These are phyloP conservation scores for Trichoplusia ni DNA, from an alignment of 1,140 invertebrate species.

Conservation along the genomic window DNA sequence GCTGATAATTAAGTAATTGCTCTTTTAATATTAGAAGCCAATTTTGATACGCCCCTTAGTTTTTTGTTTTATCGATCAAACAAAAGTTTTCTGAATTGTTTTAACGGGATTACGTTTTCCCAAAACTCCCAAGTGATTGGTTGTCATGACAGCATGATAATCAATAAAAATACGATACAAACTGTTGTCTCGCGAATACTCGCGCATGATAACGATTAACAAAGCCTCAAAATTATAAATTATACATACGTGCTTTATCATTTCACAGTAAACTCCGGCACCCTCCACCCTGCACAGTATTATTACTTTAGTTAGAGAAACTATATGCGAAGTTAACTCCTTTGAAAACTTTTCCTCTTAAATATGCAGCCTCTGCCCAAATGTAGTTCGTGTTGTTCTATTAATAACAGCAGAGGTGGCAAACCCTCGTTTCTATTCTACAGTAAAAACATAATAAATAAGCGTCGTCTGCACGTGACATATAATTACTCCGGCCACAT, in stretches of 20 bases:
- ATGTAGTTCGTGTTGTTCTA: background rate
- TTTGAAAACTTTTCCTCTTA: background rate
- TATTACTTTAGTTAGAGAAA: background rate
- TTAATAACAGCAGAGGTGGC: background rate
- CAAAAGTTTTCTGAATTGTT: too few relatives aligned
- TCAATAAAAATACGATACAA: background rate
- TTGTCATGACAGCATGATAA: background rate
- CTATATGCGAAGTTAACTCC: background rate
- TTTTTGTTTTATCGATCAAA: too few relatives aligned
- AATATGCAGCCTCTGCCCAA: background rate
- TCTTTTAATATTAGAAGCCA: too few relatives aligned
- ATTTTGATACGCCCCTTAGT: too few relatives aligned
- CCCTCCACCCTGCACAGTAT: too few relatives aligned
- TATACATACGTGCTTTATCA: too few relatives aligned
- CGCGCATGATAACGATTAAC: too few relatives aligned
- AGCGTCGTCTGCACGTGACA: conserved; percentile 6
- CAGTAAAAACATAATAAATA: conserved; percentile 2
- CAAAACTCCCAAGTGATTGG: background rate
- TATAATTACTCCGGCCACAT: background rate
- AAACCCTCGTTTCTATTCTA: background rate
- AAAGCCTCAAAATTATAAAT: too few relatives aligned
- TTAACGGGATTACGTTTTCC: background rate
- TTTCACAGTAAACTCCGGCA: too few relatives aligned
- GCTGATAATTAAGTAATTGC: background rate
- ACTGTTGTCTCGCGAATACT: too few relatives aligned